Base-by-base conservation (phyloP, 2,113 vertebrate species). In the Corythornis vintsioides region DNA sequence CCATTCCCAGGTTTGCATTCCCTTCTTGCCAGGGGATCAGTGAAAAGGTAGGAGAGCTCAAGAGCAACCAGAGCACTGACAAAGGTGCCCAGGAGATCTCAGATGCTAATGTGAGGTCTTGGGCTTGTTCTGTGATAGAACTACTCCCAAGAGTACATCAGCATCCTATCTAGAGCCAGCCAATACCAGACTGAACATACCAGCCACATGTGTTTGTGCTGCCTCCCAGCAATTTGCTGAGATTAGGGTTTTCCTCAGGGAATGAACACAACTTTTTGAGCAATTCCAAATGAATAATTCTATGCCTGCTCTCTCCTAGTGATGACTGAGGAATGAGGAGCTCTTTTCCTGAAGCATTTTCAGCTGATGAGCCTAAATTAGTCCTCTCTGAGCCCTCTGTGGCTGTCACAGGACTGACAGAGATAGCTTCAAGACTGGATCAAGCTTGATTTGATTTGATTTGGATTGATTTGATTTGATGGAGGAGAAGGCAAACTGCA, bases 151-250 rank as follows among this genome's bases (percentile, higher is more conserved):
- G 65, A 86, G 56, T 15, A 35, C 19, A 7, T 15, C 19, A 82
- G 57, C 17, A 25, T 35, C 8, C 7, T 17, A 29, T 7, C 11
- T 22, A 45, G 12, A 77, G 20, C 11, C 22, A 43, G 18, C 9
- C 5, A 20, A 4, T 11, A 72, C 42, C 1, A 1, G 33, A 43
- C 2, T 0, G 1, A 84, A 64, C 0, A 2, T 21, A 11, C 25
- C 6, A 10, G 56, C 31, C 4, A 1, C 52, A 6, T 4, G 12
- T 83, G 22, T 57, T 73, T 76, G 31, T 28, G 19, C 40, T 71
- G 56, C 53, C 47, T 71, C 3, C 1, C 4, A 10, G 61, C 28
- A 84, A 81, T 93, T 90, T 91, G 29, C 52, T 26, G 61, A 67
- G 61, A 91, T 81, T n/a, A 81, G 2, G 13, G 33, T 10, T 89